Percentiles rank a stretch among this genome's conserved stretches.
Evolutionary conservation across 2,888 invertebrate genomes (phyloP).

Genomic region (Troilus luridus): DNA sequence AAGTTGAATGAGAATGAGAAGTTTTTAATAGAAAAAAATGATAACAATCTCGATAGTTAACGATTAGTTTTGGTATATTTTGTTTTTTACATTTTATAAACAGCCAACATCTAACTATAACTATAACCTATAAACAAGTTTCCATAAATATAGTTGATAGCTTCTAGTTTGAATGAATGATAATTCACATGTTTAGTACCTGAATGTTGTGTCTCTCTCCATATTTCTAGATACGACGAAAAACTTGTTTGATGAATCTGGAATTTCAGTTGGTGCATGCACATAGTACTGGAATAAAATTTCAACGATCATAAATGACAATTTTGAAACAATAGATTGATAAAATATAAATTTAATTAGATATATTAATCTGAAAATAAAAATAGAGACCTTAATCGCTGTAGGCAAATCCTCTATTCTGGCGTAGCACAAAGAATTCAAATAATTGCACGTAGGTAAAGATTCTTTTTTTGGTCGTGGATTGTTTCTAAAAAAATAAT

Average conservation of each 20-base stretch:
- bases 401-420: slow-evolving; percentile 71
- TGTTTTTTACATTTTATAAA: too few species aligned
- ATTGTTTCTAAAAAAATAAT: slow-evolving; percentile 12
- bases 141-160: background rate
- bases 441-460: slow-evolving; percentile 71
- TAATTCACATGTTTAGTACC: slow-evolving; percentile 12
- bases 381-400: slow-evolving; percentile 69
- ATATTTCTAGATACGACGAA: slow-evolving; percentile 66
- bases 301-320: background rate
- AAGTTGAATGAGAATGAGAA: too few species aligned
- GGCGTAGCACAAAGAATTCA: slow-evolving; percentile 72
- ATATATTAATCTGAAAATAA: background rate
- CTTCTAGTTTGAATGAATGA: background rate
- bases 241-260: slow-evolving; percentile 71
- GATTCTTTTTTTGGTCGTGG: background rate
- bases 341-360: background rate
- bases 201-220: slow-evolving; percentile 66
- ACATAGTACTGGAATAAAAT: slow-evolving; percentile 72
- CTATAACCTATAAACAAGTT: too few species aligned
- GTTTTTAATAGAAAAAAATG: too few species aligned
- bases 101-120: too few species aligned
- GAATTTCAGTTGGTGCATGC: slow-evolving; percentile 75
- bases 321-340: background rate
- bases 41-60: too few species aligned
- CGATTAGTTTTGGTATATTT: too few species aligned